phyloP scores from a whole-genome alignment of 53 echinoderm and acorn worm species.

The Paracentrotus lividus region DNA sequence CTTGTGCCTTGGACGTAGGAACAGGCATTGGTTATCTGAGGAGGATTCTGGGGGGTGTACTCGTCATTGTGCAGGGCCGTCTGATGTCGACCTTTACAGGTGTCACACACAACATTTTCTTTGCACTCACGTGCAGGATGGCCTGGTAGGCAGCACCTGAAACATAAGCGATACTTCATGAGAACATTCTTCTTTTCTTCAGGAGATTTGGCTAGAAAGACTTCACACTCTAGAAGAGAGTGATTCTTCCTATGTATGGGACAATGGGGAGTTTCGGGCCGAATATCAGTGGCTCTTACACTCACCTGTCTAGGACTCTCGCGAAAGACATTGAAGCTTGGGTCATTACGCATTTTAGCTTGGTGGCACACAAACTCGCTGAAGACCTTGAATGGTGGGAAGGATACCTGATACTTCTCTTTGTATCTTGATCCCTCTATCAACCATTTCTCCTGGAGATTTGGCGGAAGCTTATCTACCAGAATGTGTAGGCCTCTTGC shows the following conservation, averaged over 20 bases:
- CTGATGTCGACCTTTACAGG: too few species aligned
- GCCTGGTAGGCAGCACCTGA: constrained; percentile 13
- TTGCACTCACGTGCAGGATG: constrained; percentile 13
- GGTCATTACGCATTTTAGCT: neutral
- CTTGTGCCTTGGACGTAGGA: too few species aligned
- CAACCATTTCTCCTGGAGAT: constrained; percentile 1
- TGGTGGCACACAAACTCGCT: constrained; percentile 64
- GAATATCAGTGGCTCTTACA: neutral
- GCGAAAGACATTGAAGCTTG: too few species aligned
- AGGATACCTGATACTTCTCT: neutral
- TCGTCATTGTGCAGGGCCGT: too few species aligned
- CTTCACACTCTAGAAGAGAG: neutral
- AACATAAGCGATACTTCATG: constrained; percentile 9
- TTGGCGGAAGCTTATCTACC: neutral
- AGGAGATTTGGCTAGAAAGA: neutral
- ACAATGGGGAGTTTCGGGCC: neutral
- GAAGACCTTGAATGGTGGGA: constrained; percentile 27
- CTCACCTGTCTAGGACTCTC: neutral
- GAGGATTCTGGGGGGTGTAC: too few species aligned
- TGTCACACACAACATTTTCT: neutral
- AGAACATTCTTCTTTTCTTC: constrained; percentile 23
- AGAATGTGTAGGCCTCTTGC: neutral
- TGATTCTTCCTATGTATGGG: neutral
- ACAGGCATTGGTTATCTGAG: too few species aligned
- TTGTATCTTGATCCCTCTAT: neutral